These are phyloP conservation scores for Pangasius larnaudii DNA, from an alignment of 2,797 vertebrate genomes.

Conservation along the genomic window DNA sequence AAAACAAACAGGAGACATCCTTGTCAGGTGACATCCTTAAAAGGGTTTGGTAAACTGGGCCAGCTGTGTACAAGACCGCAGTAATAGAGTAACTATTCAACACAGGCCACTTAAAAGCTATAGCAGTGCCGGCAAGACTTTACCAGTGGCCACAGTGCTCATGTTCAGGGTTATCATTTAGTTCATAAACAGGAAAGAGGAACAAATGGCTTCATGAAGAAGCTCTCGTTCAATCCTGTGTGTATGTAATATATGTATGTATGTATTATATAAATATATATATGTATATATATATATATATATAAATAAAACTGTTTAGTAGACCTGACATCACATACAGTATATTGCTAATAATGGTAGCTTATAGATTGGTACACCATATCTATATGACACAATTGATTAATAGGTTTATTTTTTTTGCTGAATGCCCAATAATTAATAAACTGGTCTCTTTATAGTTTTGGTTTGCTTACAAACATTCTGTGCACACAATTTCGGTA, in stretches of 20 bases:
- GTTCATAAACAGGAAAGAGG: slow-evolving; percentile 58
- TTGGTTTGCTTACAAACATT: not conserved
- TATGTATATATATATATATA: not conserved
- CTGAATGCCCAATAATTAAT: not conserved
- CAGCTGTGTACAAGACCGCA: slow-evolving; percentile 64
- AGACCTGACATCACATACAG: not conserved
- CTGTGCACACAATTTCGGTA: not conserved
- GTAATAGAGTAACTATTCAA: slow-evolving; percentile 80
- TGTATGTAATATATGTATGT: not conserved
- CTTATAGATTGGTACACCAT: not conserved
- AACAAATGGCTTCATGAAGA: slow-evolving; percentile 41
- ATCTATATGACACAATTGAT: not conserved
- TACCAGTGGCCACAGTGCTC: slow-evolving; percentile 68
- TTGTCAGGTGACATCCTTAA: slow-evolving; percentile 26
- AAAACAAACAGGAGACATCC: slow-evolving; percentile 63
- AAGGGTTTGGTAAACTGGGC: slow-evolving; percentile 49
- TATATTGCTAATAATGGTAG: not conserved
- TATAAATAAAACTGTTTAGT: not conserved
- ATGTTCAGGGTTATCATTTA: slow-evolving; percentile 64
- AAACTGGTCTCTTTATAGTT: not conserved
- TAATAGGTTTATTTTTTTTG: not conserved
- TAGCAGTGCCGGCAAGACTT: slow-evolving; percentile 73
- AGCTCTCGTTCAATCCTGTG: not conserved
- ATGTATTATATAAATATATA: not conserved
- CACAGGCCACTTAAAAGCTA: slow-evolving; percentile 71